Percentiles rank a stretch among this genome's conserved stretches.
These are phyloP conservation scores for Pundamilia nyererei DNA, from an alignment of 2,113 vertebrate genomes.

Conservation along the genomic window DNA sequence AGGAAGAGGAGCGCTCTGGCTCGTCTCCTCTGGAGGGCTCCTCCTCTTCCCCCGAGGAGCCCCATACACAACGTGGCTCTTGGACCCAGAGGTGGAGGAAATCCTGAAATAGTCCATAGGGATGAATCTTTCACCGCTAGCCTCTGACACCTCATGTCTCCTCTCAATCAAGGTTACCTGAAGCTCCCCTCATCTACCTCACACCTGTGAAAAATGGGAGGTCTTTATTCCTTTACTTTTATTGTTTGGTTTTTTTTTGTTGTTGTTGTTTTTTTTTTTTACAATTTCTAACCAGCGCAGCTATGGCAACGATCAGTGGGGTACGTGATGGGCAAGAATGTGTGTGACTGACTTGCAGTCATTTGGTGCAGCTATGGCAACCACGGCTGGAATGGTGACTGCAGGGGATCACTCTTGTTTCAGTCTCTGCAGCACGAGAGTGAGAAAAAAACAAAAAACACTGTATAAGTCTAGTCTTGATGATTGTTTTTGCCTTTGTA, in stretches of 20 bases:
- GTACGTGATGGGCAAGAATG: slow-evolving; percentile 45
- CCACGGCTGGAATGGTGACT: slow-evolving; percentile 37
- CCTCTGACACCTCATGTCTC: slow-evolving; percentile 49
- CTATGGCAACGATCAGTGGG: slow-evolving; percentile 60
- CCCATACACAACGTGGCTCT: slow-evolving; percentile 78
- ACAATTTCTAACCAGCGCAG: slow-evolving; percentile 45
- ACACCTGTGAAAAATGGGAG: slow-evolving; percentile 63
- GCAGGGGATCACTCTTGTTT: slow-evolving; percentile 49
- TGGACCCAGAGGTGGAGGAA: slow-evolving; percentile 91
- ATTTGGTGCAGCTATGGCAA: slow-evolving; percentile 59
- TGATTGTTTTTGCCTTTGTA: background rate
- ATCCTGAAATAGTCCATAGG: slow-evolving; percentile 69
- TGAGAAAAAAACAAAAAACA: slow-evolving; percentile 11
- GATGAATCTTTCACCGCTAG: slow-evolving; percentile 25
- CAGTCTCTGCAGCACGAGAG: slow-evolving; percentile 58
- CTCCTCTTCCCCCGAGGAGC: slow-evolving; percentile 83
- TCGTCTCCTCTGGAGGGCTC: slow-evolving; percentile 80
- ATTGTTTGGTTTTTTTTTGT: background rate
- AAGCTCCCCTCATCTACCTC: slow-evolving; percentile 72
- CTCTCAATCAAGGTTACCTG: slow-evolving; percentile 56
- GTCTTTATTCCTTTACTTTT: slow-evolving; percentile 43
- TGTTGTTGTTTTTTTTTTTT: background rate
- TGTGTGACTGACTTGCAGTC: slow-evolving; percentile 50
- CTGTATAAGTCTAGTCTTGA: slow-evolving; percentile 32
- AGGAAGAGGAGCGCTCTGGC: slow-evolving; percentile 73